Conservation (phyloP, 1,140 invertebrate species). For the Pseudomyrmex sp. region DNA sequence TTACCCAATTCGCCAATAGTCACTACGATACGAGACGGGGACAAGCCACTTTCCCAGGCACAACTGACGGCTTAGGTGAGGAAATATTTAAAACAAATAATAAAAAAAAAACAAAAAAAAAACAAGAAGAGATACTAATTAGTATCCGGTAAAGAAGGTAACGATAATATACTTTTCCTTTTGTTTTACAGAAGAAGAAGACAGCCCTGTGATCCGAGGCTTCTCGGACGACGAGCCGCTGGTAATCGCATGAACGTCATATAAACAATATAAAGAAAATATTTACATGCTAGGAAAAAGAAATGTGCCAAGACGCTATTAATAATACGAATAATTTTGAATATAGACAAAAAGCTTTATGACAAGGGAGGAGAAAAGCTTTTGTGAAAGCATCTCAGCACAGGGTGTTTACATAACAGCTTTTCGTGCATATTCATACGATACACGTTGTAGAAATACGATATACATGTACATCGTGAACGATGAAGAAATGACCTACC, state of each 20-base stretch:
- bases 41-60: slow-evolving; percentile 91
- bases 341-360: slow-evolving; percentile 62
- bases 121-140: neutral
- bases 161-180: neutral
- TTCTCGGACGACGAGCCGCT: slow-evolving; percentile 97
- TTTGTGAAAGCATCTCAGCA: slow-evolving; percentile 63
- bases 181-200: slow-evolving; percentile 91
- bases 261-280: slow-evolving; percentile 53
- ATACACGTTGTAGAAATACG: slow-evolving; percentile 57
- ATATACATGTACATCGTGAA: slow-evolving; percentile 55
- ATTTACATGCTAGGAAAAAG: slow-evolving; percentile 61
- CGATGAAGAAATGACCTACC: neutral
- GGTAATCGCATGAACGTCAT: slow-evolving; percentile 91
- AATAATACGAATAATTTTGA: slow-evolving; percentile 63
- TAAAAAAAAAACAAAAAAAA: too few relatives aligned
- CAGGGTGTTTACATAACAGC: slow-evolving; percentile 57
- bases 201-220: slow-evolving; percentile 94
- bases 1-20: slow-evolving; percentile 93
- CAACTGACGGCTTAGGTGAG: slow-evolving; percentile 89
- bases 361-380: slow-evolving; percentile 57
- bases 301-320: slow-evolving; percentile 73
- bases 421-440: slow-evolving; percentile 28
- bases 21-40: slow-evolving; percentile 94
- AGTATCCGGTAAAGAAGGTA: neutral
- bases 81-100: slow-evolving; percentile 5